Evolutionary conservation across 1,140 invertebrate species (phyloP), one percentile per base, ranked within the genome.

Genomic region (Anastrepha obliqua): DNA sequence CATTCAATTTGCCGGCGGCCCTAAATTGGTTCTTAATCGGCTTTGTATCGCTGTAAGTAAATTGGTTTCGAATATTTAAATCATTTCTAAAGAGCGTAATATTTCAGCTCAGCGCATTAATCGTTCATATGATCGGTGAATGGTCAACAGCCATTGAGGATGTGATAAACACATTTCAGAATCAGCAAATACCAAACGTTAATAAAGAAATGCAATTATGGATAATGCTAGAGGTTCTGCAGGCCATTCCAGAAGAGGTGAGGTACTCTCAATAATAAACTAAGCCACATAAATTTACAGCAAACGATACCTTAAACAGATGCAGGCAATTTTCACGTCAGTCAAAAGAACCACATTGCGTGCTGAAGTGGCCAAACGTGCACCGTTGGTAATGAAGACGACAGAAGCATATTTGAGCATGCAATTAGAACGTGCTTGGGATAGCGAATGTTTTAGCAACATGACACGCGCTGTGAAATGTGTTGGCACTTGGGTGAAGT

Each of bases 31-130:
- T 70, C 94, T 98, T 15, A 97, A 97, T 90, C 95, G 97, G 90
- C 94, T 98, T 70, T 98, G 97, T 94, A 96, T 98, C 90, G 96
- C 97, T 92, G 97, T 98, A 95, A 95, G 96, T 94, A 78, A 29
- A 62, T 29, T 29, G 29, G 29, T 0, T 29, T 29, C 29, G 29
- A 29, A 29, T 29, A 29, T 29, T 29, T 29, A 29, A 29, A 29
- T 0, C 29, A 29, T 29, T 29, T 29, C 29, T 29, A 29, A 29
- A 29, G 29, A 42, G 39, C 13, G 67, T 13, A 39, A 5, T 55
- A n/a, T 20, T 88, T 47, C 89, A 96, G 96, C 91, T 97, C 70
- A 95, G 96, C 60, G 95, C 95, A 6, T 95, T 95, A 89, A 94
- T 96, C n/a, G 94, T 97, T 2, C 95, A 96, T 88, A 96, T 96